These are phyloP conservation scores for Phoenicopterus ruber DNA, from an alignment of 2,113 vertebrate genomes.

Conservation along the genomic window DNA sequence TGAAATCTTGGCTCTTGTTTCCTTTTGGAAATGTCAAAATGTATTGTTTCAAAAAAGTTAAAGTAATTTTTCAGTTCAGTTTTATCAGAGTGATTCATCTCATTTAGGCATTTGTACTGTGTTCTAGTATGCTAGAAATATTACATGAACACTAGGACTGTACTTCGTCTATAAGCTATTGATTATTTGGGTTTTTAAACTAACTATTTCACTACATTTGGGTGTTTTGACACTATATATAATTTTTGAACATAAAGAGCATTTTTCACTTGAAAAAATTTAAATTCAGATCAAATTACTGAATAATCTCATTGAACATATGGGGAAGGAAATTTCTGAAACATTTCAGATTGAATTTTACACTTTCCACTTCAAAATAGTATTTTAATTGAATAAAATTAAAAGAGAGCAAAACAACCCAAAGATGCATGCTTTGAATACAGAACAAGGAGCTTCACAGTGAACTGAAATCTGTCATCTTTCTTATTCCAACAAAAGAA, in stretches of 20 bases:
- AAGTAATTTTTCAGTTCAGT: conserved; percentile 11
- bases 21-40: conserved; percentile 45
- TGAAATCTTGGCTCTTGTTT: conserved; percentile 3
- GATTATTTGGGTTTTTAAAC: not conserved
- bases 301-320: not conserved
- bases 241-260: not conserved
- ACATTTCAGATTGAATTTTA: not conserved
- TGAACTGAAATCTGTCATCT: not conserved
- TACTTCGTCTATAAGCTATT: not conserved
- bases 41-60: conserved; percentile 49
- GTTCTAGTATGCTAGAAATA: not conserved
- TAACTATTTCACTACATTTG: not conserved
- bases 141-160: not conserved
- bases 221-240: not conserved
- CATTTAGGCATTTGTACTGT: not conserved
- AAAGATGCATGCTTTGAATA: not conserved
- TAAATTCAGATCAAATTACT: not conserved
- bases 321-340: not conserved
- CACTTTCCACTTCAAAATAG: not conserved
- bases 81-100: conserved; percentile 19
- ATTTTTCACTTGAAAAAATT: not conserved
- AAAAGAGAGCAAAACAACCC: not conserved
- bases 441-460: not conserved
- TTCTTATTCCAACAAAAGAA: not conserved
- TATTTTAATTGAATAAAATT: not conserved